Evolutionary conservation across 2,888 invertebrate genomes (phyloP).

Genomic region (Synanthedon andrenaeformis): DNA sequence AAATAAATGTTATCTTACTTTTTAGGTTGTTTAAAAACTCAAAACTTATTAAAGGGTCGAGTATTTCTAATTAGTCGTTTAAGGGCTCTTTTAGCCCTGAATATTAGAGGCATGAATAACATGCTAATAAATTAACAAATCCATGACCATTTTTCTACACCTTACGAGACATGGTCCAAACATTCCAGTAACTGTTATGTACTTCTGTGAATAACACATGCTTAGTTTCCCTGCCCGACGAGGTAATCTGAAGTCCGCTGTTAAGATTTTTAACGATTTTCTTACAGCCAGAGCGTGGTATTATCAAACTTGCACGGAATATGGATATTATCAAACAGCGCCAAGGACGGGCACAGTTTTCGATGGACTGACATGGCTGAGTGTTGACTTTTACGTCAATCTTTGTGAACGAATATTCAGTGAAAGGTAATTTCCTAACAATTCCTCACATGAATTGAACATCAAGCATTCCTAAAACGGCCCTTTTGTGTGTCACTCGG

Average conservation of each 20-base stretch:
- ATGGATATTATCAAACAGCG: constrained; percentile 83
- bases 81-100: no score
- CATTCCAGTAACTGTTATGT: no score
- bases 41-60: no score
- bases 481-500: background rate
- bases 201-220: background rate
- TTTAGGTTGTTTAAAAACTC: no score
- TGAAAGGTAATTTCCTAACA: constrained; percentile 22
- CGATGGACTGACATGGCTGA: constrained; percentile 44
- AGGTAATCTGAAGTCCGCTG: background rate
- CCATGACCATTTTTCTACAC: no score
- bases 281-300: constrained; percentile 79
- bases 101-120: no score
- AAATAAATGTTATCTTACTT: no score
- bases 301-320: constrained; percentile 90
- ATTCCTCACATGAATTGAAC: no score
- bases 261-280: background rate
- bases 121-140: no score
- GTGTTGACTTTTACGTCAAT: constrained; percentile 46
- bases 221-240: background rate
- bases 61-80: no score
- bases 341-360: constrained; percentile 49
- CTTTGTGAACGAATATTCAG: constrained; percentile 41
- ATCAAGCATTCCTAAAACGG: background rate
- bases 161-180: no score